Percentiles rank a stretch among this genome's conserved stretches.
Evolutionary conservation across 2,888 invertebrate species (phyloP).

Genomic region (Cepaea hortensis): DNA sequence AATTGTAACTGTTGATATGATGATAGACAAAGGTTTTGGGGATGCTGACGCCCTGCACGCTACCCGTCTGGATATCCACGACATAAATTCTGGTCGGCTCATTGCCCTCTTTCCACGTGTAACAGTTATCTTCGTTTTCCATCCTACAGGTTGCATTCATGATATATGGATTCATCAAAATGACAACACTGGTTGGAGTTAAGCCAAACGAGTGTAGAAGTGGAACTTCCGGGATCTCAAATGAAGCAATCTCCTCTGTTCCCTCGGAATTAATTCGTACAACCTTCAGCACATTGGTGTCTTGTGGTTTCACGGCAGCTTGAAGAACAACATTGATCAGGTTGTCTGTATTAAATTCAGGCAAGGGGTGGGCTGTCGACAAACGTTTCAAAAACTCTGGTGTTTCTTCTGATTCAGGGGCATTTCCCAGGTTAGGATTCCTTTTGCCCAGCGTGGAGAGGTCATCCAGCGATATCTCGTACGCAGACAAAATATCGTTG

Average conservation of each 20-base stretch:
- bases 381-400: slow-evolving; percentile 61
- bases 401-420: too few species aligned
- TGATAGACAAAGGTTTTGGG: slow-evolving; percentile 68
- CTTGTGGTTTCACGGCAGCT: slow-evolving; percentile 61
- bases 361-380: slow-evolving; percentile 72
- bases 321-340: slow-evolving; percentile 65
- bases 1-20: slow-evolving; percentile 70
- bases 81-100: slow-evolving; percentile 62
- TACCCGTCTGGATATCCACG: slow-evolving; percentile 60
- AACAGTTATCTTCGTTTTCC: slow-evolving; percentile 60
- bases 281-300: slow-evolving; percentile 59
- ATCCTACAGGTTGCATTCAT: slow-evolving; percentile 61
- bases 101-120: slow-evolving; percentile 64
- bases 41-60: slow-evolving; percentile 56
- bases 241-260: slow-evolving; percentile 62
- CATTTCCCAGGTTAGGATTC: slow-evolving; percentile 8
- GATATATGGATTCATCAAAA: slow-evolving; percentile 69
- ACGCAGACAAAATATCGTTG: slow-evolving; percentile 70
- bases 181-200: slow-evolving; percentile 65
- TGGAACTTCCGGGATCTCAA: slow-evolving; percentile 63
- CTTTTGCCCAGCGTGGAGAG: slow-evolving; percentile 53
- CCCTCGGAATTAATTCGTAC: slow-evolving; percentile 62
- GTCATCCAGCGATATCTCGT: slow-evolving; percentile 58
- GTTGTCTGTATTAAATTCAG: slow-evolving; percentile 63
- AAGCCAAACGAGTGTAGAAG: slow-evolving; percentile 73